These are phyloP conservation scores for Amphipyra berbera DNA, from an alignment of 2,888 invertebrate species.

Conservation along the genomic window DNA sequence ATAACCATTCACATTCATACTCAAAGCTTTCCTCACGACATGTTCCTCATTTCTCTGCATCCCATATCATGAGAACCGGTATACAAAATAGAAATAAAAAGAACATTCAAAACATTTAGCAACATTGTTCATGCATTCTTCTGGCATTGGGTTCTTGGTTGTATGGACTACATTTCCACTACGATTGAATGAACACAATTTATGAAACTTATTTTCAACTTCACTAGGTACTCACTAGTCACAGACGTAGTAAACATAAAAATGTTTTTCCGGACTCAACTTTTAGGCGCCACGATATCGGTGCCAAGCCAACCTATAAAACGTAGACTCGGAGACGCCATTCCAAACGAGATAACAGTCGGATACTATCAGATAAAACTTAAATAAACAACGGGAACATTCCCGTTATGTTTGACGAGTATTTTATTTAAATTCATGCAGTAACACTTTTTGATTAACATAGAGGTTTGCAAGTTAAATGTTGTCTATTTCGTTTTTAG, in stretches of 20 bases:
- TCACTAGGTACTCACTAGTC: background rate
- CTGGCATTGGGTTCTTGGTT: too few relatives aligned
- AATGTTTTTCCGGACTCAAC: constrained; percentile 15
- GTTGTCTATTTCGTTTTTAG: background rate
- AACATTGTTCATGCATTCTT: too few relatives aligned
- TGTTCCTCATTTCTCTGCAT: too few relatives aligned
- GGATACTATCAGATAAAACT: constrained; percentile 17
- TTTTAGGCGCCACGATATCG: constrained; percentile 25
- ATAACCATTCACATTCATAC: too few relatives aligned
- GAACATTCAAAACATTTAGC: too few relatives aligned
- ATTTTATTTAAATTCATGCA: constrained; percentile 38
- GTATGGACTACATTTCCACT: too few relatives aligned
- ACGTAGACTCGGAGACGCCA: constrained; percentile 46
- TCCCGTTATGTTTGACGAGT: constrained; percentile 42
- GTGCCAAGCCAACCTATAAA: constrained; percentile 43
- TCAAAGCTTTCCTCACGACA: too few relatives aligned
- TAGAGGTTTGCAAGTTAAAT: constrained; percentile 6
- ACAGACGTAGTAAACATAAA: constrained; percentile 17
- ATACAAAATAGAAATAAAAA: too few relatives aligned
- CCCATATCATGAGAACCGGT: too few relatives aligned
- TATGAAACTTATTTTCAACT: background rate
- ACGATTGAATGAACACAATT: too few relatives aligned
- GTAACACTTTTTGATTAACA: constrained; percentile 8
- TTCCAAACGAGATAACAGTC: constrained; percentile 29
- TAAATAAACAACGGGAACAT: constrained; percentile 43